Evolutionary conservation across 2,113 vertebrate genomes (phyloP), one percentile per base, ranked within the genome.

Genomic region (Brachypodius melanocephalos): DNA sequence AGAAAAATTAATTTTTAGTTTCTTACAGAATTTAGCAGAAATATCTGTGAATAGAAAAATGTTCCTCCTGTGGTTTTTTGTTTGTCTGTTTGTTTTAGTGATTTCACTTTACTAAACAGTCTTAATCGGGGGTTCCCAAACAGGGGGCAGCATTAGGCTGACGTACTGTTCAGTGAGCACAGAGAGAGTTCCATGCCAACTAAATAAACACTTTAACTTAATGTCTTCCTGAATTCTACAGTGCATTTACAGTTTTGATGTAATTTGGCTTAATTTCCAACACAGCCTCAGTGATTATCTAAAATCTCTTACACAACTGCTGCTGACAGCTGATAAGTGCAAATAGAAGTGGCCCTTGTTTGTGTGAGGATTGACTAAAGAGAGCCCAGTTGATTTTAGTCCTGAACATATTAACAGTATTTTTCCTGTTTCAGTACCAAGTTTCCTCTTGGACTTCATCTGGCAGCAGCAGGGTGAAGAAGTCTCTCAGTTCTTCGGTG

Each of bases 241-340:
- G 38, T 55, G 22, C 36, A 58, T 93, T 90, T 89, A 71, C 66
- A 62, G 55, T 34, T 48, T 78, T 79, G 52, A 75, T 79, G 48
- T 69, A 54, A 73, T 55, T 80, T 43, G 42, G 49, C 69, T 89
- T 71, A 38, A 89, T 71, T 77, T 92, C 55, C 42, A 79, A 2
- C 32, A 24, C 22, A 63, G 24, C 46, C 62, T 80, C 48, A 52
- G 11, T 43, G 24, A 71, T 65, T 81, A 8, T 88, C 79, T 93
- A 61, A 91, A 88, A 81, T 91, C 67, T 82, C 14, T 61, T 68
- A 6, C 2, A 3, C 25, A 14, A 31, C 76, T 1, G 12, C 86
- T 96, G 85, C 54, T 96, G 95, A 88, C 80, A 87, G 74, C 75
- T 94, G 80, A 84, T 95, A 78, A 91, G 88, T 76, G 89, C 59